These are phyloP conservation scores for Hermodice carunculata DNA, from an alignment of 2,888 invertebrate species.

Conservation along the genomic window DNA sequence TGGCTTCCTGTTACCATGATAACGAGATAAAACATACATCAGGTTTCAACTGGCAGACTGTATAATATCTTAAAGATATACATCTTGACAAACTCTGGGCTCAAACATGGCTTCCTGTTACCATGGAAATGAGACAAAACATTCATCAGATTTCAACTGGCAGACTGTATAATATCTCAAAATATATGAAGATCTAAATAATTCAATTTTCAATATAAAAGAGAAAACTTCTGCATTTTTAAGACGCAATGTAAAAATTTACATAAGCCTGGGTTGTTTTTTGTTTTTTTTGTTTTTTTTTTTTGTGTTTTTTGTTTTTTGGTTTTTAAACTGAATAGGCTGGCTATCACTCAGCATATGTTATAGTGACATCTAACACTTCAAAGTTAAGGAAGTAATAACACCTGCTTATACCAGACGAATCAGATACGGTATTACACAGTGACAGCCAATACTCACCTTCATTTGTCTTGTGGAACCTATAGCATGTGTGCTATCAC, in stretches of 20 bases:
- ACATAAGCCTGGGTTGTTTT: background rate
- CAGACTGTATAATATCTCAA: too few species aligned
- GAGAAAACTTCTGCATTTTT: background rate
- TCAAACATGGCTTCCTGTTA: constrained; percentile 61
- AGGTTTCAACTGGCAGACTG: background rate
- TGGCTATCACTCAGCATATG: too few species aligned
- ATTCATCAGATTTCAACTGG: background rate
- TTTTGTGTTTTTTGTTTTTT: too few species aligned
- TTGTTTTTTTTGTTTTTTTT: too few species aligned
- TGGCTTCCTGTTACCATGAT: constrained; percentile 43
- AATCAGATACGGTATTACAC: too few species aligned
- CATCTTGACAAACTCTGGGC: constrained; percentile 63
- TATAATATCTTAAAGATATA: too few species aligned
- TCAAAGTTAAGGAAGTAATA: too few species aligned
- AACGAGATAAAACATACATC: background rate
- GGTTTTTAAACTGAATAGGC: too few species aligned
- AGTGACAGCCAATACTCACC: constrained; percentile 50
- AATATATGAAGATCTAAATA: too few species aligned
- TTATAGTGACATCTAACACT: too few species aligned
- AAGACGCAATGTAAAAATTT: background rate
- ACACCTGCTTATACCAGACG: too few species aligned
- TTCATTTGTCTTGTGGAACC: constrained; percentile 64
- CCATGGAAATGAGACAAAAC: background rate
- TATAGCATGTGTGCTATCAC: constrained; percentile 41
- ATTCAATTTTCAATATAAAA: too few species aligned